A percentile compares a stretch with the other conserved stretches of the same genome.
Conservation (phyloP, 2,113 vertebrate species). For the Datnioides undecimradiatus region DNA sequence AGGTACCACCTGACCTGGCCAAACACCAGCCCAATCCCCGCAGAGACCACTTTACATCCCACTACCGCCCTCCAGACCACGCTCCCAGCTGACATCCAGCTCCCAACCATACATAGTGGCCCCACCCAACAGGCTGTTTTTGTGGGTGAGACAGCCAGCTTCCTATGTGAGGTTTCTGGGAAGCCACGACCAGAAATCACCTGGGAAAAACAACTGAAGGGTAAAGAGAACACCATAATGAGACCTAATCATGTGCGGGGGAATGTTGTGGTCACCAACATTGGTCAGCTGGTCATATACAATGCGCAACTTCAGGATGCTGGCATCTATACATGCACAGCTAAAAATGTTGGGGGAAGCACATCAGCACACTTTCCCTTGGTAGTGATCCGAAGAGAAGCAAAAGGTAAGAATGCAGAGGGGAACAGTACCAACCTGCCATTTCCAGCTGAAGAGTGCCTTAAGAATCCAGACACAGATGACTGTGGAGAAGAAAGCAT, state of each 20-base stretch:
- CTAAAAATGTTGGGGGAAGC: conserved; percentile 88
- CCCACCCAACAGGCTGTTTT: conserved; percentile 89
- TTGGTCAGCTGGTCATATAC: conserved; percentile 96
- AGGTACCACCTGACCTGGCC: conserved; percentile 95
- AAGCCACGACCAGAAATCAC: conserved; percentile 93
- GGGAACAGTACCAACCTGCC: conserved; percentile 84
- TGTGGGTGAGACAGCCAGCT: conserved; percentile 94
- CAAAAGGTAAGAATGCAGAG: conserved; percentile 66
- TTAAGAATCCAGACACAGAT: conserved; percentile 90
- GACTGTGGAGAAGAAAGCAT: conserved; percentile 94
- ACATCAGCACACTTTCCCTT: conserved; percentile 92
- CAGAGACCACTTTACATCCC: conserved; percentile 90
- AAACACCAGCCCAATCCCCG: conserved; percentile 91
- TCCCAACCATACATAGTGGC: conserved; percentile 87
- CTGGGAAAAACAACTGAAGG: conserved; percentile 95
- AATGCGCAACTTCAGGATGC: conserved; percentile 92
- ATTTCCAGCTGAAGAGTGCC: conserved; percentile 90
- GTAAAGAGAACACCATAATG: conserved; percentile 92
- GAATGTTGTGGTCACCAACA: conserved; percentile 97
- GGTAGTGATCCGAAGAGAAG: conserved; percentile 87
- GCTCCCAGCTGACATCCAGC: conserved; percentile 84
- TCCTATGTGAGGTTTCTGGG: conserved; percentile 93
- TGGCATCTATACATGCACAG: conserved; percentile 94
- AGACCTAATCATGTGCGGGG: conserved; percentile 91
- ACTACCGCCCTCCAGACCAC: conserved; percentile 91